Evolutionary conservation across 2,888 invertebrate species (phyloP).

Genomic region (Idaea straminata): DNA sequence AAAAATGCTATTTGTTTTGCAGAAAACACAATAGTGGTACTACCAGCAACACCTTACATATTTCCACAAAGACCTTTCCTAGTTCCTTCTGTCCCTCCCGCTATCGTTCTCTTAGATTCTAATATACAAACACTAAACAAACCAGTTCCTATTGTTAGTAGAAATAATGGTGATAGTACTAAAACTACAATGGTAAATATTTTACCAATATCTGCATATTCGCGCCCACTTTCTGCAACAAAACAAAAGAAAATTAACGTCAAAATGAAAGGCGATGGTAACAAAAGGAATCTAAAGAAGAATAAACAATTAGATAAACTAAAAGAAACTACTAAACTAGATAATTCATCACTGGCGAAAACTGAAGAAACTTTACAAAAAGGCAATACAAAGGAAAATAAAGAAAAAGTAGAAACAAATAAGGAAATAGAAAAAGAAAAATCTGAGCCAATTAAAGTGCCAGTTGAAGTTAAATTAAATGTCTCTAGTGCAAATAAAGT

Average conservation of each 20-base stretch:
- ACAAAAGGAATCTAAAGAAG: conserved; percentile 41
- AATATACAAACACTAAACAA: conserved; percentile 61
- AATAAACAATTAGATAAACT: conserved; percentile 28
- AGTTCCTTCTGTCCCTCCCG: conserved; percentile 63
- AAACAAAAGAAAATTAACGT: conserved; percentile 56
- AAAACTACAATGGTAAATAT: conserved; percentile 77
- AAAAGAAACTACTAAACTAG: conserved; percentile 25
- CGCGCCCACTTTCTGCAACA: conserved; percentile 60
- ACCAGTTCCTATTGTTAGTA: conserved; percentile 53
- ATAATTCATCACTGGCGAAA: conserved; percentile 18
- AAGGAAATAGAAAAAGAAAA: conserved; percentile 11
- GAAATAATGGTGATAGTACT: conserved; percentile 62
- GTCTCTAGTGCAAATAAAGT: neutral
- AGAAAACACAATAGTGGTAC: conserved; percentile 67
- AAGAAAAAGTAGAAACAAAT: neutral
- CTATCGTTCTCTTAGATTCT: conserved; percentile 65
- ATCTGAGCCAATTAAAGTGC: neutral
- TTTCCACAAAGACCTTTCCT: conserved; percentile 69
- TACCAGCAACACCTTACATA: conserved; percentile 69
- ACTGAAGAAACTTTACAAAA: conserved; percentile 15
- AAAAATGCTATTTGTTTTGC: conserved; percentile 34
- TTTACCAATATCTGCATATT: conserved; percentile 74
- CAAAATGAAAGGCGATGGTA: conserved; percentile 44
- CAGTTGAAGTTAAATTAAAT: conserved; percentile 6
- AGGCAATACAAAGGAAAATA: neutral